These are phyloP conservation scores for Manis javanica DNA, from an alignment of 2,797 vertebrate species.

Conservation along the genomic window DNA sequence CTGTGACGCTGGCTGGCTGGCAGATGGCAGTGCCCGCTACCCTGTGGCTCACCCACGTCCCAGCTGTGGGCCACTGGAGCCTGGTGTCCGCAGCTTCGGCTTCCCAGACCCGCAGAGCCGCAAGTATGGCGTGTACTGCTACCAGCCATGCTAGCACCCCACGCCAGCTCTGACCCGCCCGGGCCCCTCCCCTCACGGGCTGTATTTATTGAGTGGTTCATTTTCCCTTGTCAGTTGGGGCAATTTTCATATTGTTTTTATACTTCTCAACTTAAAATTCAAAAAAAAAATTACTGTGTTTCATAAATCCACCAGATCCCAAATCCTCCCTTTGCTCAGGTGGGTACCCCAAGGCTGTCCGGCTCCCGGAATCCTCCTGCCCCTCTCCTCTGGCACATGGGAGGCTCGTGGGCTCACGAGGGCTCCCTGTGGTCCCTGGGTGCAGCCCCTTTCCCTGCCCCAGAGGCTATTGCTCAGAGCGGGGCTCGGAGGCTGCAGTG, in stretches of 20 bases:
- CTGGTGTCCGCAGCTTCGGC: slow-evolving; percentile 91
- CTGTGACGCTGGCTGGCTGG: slow-evolving; percentile 93
- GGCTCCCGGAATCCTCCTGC: neutral
- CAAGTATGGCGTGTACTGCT: slow-evolving; percentile 92
- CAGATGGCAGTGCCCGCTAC: slow-evolving; percentile 92
- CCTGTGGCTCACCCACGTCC: slow-evolving; percentile 88
- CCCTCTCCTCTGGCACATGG: neutral
- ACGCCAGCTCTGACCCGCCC: accelerated
- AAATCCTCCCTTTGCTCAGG: neutral
- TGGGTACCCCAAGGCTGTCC: neutral
- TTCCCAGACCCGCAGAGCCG: slow-evolving; percentile 88
- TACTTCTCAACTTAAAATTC: neutral
- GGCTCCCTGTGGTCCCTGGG: neutral
- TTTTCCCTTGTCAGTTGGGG: neutral
- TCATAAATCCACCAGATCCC: neutral
- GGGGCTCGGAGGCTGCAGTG: accelerated
- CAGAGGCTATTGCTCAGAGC: neutral
- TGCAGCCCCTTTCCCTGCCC: neutral
- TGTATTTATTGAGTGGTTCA: neutral
- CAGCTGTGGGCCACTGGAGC: slow-evolving; percentile 89
- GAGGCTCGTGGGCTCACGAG: neutral
- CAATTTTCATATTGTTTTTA: slow-evolving; percentile 36
- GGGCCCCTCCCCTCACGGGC: accelerated
- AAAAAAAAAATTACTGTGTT: neutral
- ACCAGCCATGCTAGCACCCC: slow-evolving; percentile 83